Evolutionary conservation across 2,888 invertebrate genomes (phyloP), one percentile per base, ranked within the genome.

Genomic region (Clepsis dumicolana): DNA sequence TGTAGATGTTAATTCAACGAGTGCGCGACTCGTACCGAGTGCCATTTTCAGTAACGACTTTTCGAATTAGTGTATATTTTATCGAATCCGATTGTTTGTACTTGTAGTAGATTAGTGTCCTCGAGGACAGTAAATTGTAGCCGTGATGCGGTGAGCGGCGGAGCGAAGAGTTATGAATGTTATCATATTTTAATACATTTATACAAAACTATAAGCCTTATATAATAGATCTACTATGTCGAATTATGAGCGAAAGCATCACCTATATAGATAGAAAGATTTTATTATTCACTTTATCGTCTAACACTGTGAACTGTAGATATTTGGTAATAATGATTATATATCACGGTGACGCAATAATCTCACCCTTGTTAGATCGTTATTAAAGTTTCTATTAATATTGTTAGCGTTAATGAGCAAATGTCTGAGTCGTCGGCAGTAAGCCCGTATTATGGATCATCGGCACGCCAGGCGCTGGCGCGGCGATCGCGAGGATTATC

Each of bases 141-240:
- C 80, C 76, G 77, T 75, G 75, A 77, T 59, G 80, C 79, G 80
- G 79, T 71, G 74, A 67, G 65, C 65, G 64, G 66, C 73, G 35
- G 48, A 56, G 57, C 61, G 64, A 61, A 60, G 86, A 87, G 83
- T 83, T 88, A 85, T 90, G 90, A 90, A 90, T 88, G 88, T 89
- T 89, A 86, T 89, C 83, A 88, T 91, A 89, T 91, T 91, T 89
- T 90, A 90, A 85, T 91, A 90, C 80, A 84, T 86, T 86, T 88
- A 86, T 89, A 90, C 85, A 82, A 85, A 82, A 84, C 77, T 83
- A 81, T 85, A 86, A 87, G 86, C 79, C 79, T 76, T 87, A 86
- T 82, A 77, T 81, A 83, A 85, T 82, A 84, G 75, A 76, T 81
- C 73, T 80, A 85, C 80, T 80, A 84, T 78, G 76, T 86, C 80